Evolutionary conservation across 2,113 vertebrate species (phyloP), one percentile per base, ranked within the genome.

Genomic region (Elephantulus edwardii): DNA sequence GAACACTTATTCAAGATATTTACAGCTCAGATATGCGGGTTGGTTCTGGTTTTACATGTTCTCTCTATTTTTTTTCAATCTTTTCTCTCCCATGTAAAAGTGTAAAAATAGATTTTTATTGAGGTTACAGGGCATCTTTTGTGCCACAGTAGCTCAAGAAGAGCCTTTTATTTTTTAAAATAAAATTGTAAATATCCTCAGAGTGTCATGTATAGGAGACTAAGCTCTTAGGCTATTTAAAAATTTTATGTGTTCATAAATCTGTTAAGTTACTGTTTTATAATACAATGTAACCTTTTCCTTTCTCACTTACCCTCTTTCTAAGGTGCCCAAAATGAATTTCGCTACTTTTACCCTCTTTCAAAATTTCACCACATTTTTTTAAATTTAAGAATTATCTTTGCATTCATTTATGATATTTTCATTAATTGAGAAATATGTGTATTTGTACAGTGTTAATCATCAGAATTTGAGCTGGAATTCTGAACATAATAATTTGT

Each of bases 231-330:
- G 0, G 14, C 78, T 80, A 87, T 94, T 95, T 92, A 95, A 91
- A 95, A 94, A 13, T 93, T 95, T 96, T 94, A 95, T 95, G 89
- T 89, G 89, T 80, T 81, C 95, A 88, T 96, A 96, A 94, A 95
- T 95, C 89, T 89, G 71, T 89, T 89, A 93, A 95, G 90, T 92
- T 88, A 90, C 48, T 35, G 86, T 83, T 94, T 95, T 96, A 91
- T 56, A 91, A 92, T 77, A 83, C 56, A 92, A 70, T 85, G 84
- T 82, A 94, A 95, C 56, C 84, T 95, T 94, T 94, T 86, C 30
- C 22, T 68, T 94, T 89, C 26, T 90, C 19, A 56, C 26, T 82
- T 91, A 56, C 70, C 93, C 82, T 64, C 80, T 88, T 80, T 71
- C 30, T 46, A 40, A 76, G 20, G 24, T 7, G 58, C 52, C 13